Evolutionary conservation across 2,113 vertebrate species (phyloP).

Genomic region (Tachuris rubrigastra): DNA sequence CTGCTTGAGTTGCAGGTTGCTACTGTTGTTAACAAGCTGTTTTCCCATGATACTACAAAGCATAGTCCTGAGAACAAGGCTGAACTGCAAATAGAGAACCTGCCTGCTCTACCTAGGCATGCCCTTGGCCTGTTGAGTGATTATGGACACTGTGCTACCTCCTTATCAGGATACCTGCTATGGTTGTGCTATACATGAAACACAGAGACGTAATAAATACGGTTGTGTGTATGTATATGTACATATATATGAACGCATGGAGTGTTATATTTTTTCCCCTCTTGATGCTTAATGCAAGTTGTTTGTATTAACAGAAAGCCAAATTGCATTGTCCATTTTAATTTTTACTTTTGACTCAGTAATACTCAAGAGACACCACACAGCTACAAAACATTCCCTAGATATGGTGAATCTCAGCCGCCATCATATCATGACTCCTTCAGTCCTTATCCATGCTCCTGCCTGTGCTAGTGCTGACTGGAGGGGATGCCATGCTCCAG

Average conservation of each 20-base stretch:
- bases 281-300: background rate
- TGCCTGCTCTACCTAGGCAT: background rate
- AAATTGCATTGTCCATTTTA: background rate
- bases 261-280: background rate
- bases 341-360: background rate
- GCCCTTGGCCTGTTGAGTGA: background rate
- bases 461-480: background rate
- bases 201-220: background rate
- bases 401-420: background rate
- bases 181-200: background rate
- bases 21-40: background rate
- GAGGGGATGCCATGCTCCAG: rapidly evolving
- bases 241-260: background rate
- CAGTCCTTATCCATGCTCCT: background rate
- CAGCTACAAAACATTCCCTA: background rate
- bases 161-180: background rate
- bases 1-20: background rate
- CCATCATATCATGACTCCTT: background rate
- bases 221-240: background rate
- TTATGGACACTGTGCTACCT: background rate
- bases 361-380: background rate
- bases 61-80: background rate
- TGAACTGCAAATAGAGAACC: background rate
- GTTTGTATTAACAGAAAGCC: background rate
- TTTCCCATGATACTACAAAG: background rate